Conservation (phyloP, 2,797 vertebrate species). For the Chelmon rostratus region DNA sequence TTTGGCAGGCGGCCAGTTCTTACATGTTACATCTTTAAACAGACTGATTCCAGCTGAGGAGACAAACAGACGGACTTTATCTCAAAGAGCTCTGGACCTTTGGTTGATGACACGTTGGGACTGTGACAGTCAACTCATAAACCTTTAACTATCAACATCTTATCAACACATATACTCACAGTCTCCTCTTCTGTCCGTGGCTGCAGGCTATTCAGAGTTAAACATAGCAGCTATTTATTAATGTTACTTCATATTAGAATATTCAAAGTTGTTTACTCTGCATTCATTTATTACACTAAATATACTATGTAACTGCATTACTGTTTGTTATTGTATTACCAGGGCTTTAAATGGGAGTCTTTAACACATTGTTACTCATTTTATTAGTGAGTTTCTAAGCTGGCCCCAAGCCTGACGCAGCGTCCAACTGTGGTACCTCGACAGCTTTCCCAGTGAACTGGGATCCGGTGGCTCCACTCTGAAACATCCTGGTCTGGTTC, state of each 20-base stretch:
- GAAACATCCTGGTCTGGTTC: slow-evolving; percentile 90
- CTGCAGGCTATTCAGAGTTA: too few relatives aligned
- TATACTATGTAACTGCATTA: too few relatives aligned
- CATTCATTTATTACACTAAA: too few relatives aligned
- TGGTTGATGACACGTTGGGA: slow-evolving; percentile 9
- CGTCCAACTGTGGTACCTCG: slow-evolving; percentile 82
- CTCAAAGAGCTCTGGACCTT: slow-evolving; percentile 27
- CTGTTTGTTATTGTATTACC: too few relatives aligned
- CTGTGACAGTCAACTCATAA: background rate
- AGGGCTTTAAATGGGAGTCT: too few relatives aligned
- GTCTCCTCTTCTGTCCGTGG: too few relatives aligned
- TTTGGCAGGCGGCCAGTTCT: too few relatives aligned
- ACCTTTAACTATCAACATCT: background rate
- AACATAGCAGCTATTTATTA: too few relatives aligned
- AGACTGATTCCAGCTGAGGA: background rate
- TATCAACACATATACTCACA: background rate
- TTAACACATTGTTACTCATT: too few relatives aligned
- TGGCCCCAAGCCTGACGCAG: too few relatives aligned
- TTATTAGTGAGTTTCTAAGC: background rate
- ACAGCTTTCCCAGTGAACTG: slow-evolving; percentile 93
- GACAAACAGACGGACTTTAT: background rate
- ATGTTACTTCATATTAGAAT: too few relatives aligned
- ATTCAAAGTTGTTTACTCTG: too few relatives aligned
- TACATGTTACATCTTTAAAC: background rate
- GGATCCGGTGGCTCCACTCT: slow-evolving; percentile 90